phyloP scores from a whole-genome alignment of 2,797 vertebrate species.

The Oreortyx pictus region DNA sequence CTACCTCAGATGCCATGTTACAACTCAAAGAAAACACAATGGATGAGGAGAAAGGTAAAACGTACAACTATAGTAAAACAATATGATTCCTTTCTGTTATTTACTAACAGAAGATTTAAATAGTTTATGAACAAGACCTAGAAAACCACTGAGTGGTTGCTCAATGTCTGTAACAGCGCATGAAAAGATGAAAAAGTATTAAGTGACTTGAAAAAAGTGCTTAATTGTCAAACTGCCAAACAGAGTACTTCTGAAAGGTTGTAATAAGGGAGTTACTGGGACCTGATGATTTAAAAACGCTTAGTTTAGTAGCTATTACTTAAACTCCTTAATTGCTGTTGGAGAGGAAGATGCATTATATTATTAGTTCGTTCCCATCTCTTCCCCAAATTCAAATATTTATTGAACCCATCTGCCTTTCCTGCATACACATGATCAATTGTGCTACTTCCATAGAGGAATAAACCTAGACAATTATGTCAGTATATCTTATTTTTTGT shows the following conservation, averaged over 20 bases:
- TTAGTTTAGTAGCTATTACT: constrained; percentile 38
- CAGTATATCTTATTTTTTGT: neutral
- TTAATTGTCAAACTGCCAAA: constrained; percentile 20
- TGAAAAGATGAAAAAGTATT: constrained; percentile 30
- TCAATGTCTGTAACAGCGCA: neutral
- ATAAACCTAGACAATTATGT: too few relatives aligned
- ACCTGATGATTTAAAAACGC: constrained; percentile 18
- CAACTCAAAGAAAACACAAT: neutral
- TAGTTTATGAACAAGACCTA: neutral
- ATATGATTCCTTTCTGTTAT: too few relatives aligned
- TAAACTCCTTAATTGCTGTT: constrained; percentile 12
- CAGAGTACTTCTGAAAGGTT: neutral
- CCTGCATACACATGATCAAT: neutral
- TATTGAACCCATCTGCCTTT: neutral
- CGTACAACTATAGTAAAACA: neutral
- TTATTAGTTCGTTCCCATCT: neutral
- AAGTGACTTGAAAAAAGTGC: neutral
- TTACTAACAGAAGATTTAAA: neutral
- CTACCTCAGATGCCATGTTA: neutral
- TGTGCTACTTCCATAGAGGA: neutral
- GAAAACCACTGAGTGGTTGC: constrained; percentile 4
- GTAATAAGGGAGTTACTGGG: constrained; percentile 29
- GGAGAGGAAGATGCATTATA: constrained; percentile 23
- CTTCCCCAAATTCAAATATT: constrained; percentile 11
- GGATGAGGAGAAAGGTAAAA: neutral